A percentile compares a stretch with the other conserved stretches of the same genome.
Conservation (phyloP, 2,888 invertebrate genomes). For the Lymantria dispar region DNA sequence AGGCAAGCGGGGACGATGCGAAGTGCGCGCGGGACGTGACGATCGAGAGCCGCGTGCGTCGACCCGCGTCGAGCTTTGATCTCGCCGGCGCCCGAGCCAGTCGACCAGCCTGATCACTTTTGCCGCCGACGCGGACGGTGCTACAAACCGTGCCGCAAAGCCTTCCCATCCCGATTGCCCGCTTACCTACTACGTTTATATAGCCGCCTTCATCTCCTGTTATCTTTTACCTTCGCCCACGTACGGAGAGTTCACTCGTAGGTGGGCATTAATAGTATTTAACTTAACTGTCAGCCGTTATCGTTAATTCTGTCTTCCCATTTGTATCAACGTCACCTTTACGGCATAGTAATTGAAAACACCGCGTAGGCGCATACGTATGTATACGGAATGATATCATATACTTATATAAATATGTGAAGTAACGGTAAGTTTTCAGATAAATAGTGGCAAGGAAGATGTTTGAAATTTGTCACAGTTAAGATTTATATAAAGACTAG, state of each 20-base stretch:
- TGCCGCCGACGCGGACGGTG: slow-evolving; percentile 33
- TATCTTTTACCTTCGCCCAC: slow-evolving; percentile 7
- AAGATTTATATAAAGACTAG: no score
- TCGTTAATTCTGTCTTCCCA: background rate
- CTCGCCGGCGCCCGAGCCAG: slow-evolving; percentile 46
- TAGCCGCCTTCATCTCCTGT: background rate
- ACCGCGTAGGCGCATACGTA: no score
- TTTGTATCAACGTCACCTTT: background rate
- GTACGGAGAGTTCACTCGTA: background rate
- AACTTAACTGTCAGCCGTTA: background rate
- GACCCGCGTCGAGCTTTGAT: slow-evolving; percentile 74
- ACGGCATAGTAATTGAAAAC: no score
- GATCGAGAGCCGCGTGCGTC: slow-evolving; percentile 72
- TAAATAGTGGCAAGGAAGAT: no score
- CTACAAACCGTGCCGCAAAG: slow-evolving; percentile 37
- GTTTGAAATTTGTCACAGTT: no score
- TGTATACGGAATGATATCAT: no score
- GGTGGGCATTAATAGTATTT: background rate
- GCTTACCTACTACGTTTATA: slow-evolving; percentile 44
- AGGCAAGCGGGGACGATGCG: slow-evolving; percentile 15
- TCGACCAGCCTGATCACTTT: slow-evolving; percentile 24
- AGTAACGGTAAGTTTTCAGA: no score
- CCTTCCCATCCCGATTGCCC: slow-evolving; percentile 33
- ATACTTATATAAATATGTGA: no score
- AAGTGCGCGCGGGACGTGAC: slow-evolving; percentile 45